Evolutionary conservation across 2,797 vertebrate species (phyloP).

Genomic region (Hemitrygon akajei): DNA sequence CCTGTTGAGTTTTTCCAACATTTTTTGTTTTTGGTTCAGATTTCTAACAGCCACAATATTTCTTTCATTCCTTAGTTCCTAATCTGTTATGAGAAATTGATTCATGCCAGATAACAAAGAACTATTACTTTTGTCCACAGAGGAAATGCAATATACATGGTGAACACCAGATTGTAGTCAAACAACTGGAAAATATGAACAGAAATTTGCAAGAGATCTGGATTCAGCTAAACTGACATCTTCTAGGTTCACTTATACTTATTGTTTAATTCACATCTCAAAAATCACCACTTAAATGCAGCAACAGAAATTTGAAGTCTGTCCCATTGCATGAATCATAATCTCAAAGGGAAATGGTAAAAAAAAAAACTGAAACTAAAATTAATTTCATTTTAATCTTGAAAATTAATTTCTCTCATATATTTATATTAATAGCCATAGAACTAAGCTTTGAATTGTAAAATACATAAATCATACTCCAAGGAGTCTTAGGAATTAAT

Average conservation of each 20-base stretch:
- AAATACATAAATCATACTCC: background rate
- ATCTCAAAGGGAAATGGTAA: background rate
- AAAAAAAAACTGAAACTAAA: background rate
- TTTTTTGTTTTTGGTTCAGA: no score
- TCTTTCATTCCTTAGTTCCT: no score
- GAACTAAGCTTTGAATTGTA: background rate
- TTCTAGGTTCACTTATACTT: background rate
- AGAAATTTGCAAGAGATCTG: background rate
- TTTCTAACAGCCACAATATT: no score
- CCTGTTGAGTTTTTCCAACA: no score
- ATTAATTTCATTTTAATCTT: background rate
- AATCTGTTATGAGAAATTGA: background rate
- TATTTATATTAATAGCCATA: background rate
- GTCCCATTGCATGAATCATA: background rate
- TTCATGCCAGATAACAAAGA: background rate
- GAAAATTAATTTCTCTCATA: background rate
- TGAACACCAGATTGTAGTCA: background rate
- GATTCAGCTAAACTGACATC: background rate
- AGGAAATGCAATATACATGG: background rate
- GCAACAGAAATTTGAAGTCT: background rate
- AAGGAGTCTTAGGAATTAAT: background rate
- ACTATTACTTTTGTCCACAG: background rate
- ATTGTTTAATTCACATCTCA: background rate
- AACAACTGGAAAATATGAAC: background rate
- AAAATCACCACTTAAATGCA: background rate